Evolutionary conservation across 2,113 vertebrate species (phyloP).

Genomic region (Indri indri): DNA sequence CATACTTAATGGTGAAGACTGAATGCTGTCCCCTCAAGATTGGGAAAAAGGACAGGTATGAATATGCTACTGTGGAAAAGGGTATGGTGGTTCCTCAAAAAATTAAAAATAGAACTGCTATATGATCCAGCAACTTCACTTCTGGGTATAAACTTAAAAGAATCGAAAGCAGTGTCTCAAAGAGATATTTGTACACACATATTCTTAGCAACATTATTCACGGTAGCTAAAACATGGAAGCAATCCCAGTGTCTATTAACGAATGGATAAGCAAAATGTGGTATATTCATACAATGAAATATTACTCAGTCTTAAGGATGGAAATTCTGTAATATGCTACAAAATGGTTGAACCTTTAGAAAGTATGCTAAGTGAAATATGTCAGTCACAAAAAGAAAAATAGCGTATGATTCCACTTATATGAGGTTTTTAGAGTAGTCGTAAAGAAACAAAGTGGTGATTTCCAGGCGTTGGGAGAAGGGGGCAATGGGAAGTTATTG

Average conservation of each 20-base stretch:
- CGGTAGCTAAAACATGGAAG: not conserved
- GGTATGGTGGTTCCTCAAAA: not conserved
- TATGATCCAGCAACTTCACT: not conserved
- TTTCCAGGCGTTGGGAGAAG: not conserved
- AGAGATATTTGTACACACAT: not conserved
- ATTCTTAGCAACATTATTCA: not conserved
- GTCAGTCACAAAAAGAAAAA: not conserved
- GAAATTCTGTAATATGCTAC: not conserved
- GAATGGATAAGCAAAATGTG: not conserved
- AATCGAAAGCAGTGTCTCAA: not conserved
- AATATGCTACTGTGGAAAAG: not conserved
- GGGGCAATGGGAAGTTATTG: not conserved
- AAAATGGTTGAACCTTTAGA: not conserved
- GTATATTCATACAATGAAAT: not conserved
- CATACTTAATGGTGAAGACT: not conserved
- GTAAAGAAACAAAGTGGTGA: not conserved
- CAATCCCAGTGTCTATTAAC: not conserved
- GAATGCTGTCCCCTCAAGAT: not conserved
- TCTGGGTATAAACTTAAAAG: not conserved
- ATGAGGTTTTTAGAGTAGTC: not conserved
- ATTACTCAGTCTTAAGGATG: not conserved
- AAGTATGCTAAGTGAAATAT: not conserved
- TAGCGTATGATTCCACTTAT: not conserved
- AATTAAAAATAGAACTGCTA: not conserved
- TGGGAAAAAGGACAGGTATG: not conserved